Conservation (phyloP, 2,888 invertebrate genomes). For the Minunthozetes semirufus region DNA sequence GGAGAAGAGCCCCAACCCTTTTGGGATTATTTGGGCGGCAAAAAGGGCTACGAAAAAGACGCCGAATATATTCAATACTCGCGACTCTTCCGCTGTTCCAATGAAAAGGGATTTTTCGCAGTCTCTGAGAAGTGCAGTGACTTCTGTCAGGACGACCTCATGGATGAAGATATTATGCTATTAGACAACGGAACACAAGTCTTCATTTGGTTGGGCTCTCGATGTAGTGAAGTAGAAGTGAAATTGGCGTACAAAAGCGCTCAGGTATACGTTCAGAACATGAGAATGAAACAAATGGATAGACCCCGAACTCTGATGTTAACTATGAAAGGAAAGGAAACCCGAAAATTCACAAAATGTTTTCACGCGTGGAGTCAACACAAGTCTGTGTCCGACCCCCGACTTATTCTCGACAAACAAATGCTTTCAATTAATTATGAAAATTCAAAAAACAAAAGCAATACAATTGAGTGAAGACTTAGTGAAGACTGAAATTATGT, state of each 20-base stretch:
- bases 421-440: conserved; percentile 34
- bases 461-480: too few relatives aligned
- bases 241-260: conserved; percentile 97
- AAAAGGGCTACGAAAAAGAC: conserved; percentile 77
- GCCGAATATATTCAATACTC: conserved; percentile 88
- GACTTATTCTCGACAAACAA: conserved; percentile 31
- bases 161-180: conserved; percentile 99
- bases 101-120: conserved; percentile 97
- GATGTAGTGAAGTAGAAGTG: conserved; percentile 96
- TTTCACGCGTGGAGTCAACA: conserved; percentile 98
- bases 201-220: conserved; percentile 93
- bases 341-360: conserved; percentile 88
- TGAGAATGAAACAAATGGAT: conserved; percentile 89
- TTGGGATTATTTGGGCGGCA: conserved; percentile 91
- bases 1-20: conserved; percentile 97
- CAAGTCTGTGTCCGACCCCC: conserved; percentile 63
- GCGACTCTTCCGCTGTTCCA: conserved; percentile 93
- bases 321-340: conserved; percentile 92
- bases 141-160: conserved; percentile 96
- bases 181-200: conserved; percentile 96
- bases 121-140: conserved; percentile 98
- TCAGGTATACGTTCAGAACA: conserved; percentile 96
- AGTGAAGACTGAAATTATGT: too few relatives aligned
- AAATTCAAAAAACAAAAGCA: conserved; percentile 3
- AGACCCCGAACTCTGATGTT: conserved; percentile 81